These are phyloP conservation scores for Noctua fimbriata DNA, from an alignment of 2,888 invertebrate genomes.

Conservation along the genomic window DNA sequence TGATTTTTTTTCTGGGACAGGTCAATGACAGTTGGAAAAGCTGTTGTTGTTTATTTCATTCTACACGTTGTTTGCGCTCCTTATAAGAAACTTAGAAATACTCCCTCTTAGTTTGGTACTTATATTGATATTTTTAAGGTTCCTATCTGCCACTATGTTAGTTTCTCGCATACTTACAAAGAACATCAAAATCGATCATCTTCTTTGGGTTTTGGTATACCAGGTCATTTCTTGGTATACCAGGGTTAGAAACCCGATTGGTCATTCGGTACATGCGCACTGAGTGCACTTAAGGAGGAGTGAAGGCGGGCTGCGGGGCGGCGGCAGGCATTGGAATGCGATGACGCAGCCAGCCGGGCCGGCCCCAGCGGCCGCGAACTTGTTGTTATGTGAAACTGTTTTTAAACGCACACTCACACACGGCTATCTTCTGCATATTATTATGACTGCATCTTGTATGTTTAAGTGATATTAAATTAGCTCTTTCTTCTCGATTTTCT, in stretches of 20 bases:
- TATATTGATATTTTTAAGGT: neutral
- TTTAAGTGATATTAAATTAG: constrained; percentile 44
- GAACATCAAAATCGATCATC: constrained; percentile 11
- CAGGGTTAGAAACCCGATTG: constrained; percentile 80
- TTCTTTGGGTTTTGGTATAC: constrained; percentile 29
- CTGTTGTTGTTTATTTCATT: constrained; percentile 2
- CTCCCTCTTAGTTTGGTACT: neutral
- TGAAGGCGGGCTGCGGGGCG: constrained; percentile 73
- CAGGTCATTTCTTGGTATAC: constrained; percentile 15
- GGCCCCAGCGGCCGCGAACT: constrained; percentile 83
- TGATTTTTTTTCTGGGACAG: neutral
- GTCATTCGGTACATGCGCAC: constrained; percentile 86
- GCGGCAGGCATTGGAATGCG: constrained; percentile 86
- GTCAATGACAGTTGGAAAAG: neutral
- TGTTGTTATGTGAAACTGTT: constrained; percentile 88
- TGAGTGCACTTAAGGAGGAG: constrained; percentile 75
- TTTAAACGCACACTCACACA: constrained; percentile 78
- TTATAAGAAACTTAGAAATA: neutral
- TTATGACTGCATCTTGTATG: constrained; percentile 47
- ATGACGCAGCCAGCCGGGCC: constrained; percentile 86
- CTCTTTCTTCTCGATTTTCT: neutral
- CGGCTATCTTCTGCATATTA: constrained; percentile 66
- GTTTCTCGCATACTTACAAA: neutral
- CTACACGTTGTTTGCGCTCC: neutral
- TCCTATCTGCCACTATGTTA: neutral